Evolutionary conservation across 2,113 vertebrate species (phyloP).

Genomic region (Stegastes partitus): DNA sequence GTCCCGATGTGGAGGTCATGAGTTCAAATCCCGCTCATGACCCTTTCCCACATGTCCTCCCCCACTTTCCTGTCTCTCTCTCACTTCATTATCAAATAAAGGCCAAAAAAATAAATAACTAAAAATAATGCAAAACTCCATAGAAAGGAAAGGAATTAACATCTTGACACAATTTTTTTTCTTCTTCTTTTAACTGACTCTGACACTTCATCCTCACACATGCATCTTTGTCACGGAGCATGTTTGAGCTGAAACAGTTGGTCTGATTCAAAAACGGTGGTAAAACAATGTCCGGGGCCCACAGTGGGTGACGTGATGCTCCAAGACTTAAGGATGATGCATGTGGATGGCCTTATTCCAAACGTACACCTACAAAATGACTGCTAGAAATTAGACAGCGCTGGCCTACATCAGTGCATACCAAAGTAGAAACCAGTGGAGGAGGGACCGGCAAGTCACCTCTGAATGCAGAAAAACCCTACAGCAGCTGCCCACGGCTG

Average conservation of each 20-base stretch:
- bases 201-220: not conserved
- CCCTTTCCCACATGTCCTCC: too few relatives aligned
- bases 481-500: conserved; percentile 68
- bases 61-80: too few relatives aligned
- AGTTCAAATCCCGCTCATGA: too few relatives aligned
- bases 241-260: conserved; percentile 22
- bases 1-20: too few relatives aligned
- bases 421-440: conserved; percentile 68
- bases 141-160: too few relatives aligned
- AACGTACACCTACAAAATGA: conserved; percentile 66
- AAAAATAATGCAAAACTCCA: too few relatives aligned
- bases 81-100: too few relatives aligned
- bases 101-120: too few relatives aligned
- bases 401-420: conserved; percentile 61
- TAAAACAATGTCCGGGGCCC: not conserved
- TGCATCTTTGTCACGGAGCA: not conserved
- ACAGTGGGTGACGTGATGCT: conserved; percentile 53
- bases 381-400: conserved; percentile 60
- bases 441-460: conserved; percentile 71
- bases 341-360: conserved; percentile 60
- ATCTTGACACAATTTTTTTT: too few relatives aligned
- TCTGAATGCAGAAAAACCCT: conserved; percentile 61
- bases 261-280: conserved; percentile 7
- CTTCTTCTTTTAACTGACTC: too few relatives aligned
- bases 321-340: conserved; percentile 57